phyloP scores from a whole-genome alignment of 2,797 vertebrate genomes.

The Chelon labrosus region DNA sequence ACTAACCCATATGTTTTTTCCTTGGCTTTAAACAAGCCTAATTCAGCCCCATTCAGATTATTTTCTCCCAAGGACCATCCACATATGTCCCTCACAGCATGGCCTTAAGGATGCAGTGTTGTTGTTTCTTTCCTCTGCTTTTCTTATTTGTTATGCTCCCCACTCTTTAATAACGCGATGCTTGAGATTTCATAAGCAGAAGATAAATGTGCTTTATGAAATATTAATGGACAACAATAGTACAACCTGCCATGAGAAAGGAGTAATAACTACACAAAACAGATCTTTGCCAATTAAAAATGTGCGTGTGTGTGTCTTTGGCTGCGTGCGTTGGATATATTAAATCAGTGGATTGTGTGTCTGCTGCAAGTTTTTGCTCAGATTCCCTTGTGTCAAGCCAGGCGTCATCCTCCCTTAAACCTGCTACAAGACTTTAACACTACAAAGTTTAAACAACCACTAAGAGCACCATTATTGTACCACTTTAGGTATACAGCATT shows the following conservation, averaged over 20 bases:
- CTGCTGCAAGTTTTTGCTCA: slow-evolving; percentile 8
- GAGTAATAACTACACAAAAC: slow-evolving; percentile 40
- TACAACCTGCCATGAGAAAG: slow-evolving; percentile 45
- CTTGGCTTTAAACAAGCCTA: neutral
- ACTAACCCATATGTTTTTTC: neutral
- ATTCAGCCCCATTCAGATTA: neutral
- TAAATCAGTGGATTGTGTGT: slow-evolving; percentile 5
- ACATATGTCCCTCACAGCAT: neutral
- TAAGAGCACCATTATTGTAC: neutral
- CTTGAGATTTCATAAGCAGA: slow-evolving; percentile 79
- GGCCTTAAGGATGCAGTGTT: slow-evolving; percentile 13
- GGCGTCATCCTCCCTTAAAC: neutral
- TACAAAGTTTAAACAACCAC: slow-evolving; percentile 13
- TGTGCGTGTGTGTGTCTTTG: neutral
- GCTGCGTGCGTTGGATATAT: slow-evolving; percentile 2
- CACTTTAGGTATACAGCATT: slow-evolving; percentile 5
- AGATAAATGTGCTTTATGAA: slow-evolving; percentile 67
- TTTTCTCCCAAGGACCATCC: neutral
- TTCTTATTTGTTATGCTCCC: slow-evolving; percentile 83
- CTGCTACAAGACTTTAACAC: neutral
- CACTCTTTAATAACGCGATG: slow-evolving; percentile 86
- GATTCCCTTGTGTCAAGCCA: slow-evolving; percentile 1
- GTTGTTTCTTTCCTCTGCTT: slow-evolving; percentile 27
- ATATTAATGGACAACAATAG: slow-evolving; percentile 69
- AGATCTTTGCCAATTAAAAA: slow-evolving; percentile 34